These are phyloP conservation scores for Auanema sp. DNA, from an alignment of 2,888 invertebrate genomes.

Conservation along the genomic window DNA sequence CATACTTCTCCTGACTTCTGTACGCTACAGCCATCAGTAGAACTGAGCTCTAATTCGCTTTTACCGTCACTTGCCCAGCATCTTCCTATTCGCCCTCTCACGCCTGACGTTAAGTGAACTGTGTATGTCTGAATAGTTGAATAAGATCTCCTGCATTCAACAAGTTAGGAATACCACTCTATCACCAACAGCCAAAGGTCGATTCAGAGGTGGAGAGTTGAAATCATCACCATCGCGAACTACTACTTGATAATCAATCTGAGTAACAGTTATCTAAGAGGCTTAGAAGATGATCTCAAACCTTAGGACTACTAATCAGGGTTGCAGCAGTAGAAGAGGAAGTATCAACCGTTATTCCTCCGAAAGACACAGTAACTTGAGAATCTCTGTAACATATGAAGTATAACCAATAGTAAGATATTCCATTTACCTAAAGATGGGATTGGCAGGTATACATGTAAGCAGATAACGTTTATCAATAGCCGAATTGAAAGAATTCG, in stretches of 20 bases:
- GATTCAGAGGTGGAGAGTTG: conserved; percentile 42
- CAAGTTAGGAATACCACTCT: conserved; percentile 50
- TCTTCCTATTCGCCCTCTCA: conserved; percentile 49
- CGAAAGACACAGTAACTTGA: conserved; percentile 59
- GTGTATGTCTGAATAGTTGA: conserved; percentile 40
- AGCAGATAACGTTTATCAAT: conserved; percentile 56
- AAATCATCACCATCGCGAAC: conserved; percentile 55
- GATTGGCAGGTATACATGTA: conserved; percentile 54
- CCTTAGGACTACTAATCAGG: conserved; percentile 8
- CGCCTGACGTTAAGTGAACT: conserved; percentile 24
- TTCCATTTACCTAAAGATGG: conserved; percentile 22
- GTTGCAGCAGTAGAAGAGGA: conserved; percentile 39
- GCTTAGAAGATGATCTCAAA: neutral
- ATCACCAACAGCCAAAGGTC: conserved; percentile 61
- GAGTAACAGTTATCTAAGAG: neutral
- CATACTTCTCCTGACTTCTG: conserved; percentile 53
- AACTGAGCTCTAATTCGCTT: conserved; percentile 54
- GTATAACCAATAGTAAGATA: neutral
- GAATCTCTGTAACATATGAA: conserved; percentile 33
- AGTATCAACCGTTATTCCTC: conserved; percentile 59
- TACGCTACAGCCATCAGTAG: conserved; percentile 58
- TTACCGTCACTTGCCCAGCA: conserved; percentile 62
- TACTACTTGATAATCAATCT: conserved; percentile 53
- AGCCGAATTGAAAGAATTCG: conserved; percentile 23
- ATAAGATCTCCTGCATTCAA: conserved; percentile 6